Evolutionary conservation across 1,140 invertebrate species (phyloP).

Genomic region (Marisa cornuarietis): DNA sequence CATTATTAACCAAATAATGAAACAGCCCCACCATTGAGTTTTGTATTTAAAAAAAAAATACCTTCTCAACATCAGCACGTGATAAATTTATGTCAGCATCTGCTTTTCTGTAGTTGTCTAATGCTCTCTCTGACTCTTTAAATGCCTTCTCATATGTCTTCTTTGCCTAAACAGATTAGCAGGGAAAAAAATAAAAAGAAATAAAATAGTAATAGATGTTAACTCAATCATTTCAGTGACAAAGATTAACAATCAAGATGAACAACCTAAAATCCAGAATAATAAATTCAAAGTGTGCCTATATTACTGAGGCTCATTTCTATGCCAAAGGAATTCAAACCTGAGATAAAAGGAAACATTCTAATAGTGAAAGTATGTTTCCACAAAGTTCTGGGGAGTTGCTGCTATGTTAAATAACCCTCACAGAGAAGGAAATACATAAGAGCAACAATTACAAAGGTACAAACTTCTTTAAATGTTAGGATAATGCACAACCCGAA

Average conservation of each 20-base stretch:
- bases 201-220: background rate
- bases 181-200: background rate
- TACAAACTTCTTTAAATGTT: no score
- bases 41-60: conserved; percentile 23
- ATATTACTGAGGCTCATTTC: no score
- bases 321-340: no score
- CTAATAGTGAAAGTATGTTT: no score
- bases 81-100: conserved; percentile 95
- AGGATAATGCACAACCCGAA: no score
- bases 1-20: background rate
- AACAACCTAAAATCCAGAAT: background rate
- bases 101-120: conserved; percentile 91
- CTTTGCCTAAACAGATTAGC: conserved; percentile 70
- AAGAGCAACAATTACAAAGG: no score
- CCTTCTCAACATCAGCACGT: conserved; percentile 91
- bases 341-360: background rate
- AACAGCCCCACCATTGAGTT: background rate
- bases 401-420: no score
- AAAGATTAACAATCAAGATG: conserved; percentile 23
- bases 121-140: conserved; percentile 88
- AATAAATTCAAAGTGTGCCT: background rate
- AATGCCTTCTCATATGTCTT: conserved; percentile 94
- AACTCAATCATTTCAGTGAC: background rate
- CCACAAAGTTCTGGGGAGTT: no score
- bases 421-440: no score